Evolutionary conservation across 2,113 vertebrate species (phyloP), one percentile per base, ranked within the genome.

Genomic region (Artemisiospiza belli): DNA sequence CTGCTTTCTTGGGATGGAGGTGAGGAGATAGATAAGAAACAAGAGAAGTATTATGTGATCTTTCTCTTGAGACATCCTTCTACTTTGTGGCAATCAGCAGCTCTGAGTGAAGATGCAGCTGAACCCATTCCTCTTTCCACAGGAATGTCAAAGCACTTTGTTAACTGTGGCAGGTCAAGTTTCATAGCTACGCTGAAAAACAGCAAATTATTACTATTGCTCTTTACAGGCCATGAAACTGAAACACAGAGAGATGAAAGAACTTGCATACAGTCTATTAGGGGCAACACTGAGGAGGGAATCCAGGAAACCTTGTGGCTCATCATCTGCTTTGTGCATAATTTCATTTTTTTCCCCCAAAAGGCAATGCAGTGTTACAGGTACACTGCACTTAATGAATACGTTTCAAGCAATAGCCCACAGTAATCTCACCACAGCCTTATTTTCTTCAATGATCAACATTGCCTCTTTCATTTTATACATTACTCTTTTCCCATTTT

Each of bases 111-210:
- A 93, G 83, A 52, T 44, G 33, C 43, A 81, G 51, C 64, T 86
- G 86, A 96, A 83, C 3, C n/a, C 31, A 84, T 54, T 64, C 25
- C 33, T 89, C 37, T 93, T 88, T 20, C 37, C 47, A 62, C 33
- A 27, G 85, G 52, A 86, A 89, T 57, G 77, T 89, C 63, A 94
- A 89, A 93, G 85, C 19, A 13, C 64, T 94, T 92, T 94, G 85
- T 69, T 92, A 93, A 78, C 83, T 66, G 51, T 66, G 43, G 70
- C 49, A 47, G 90, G 90, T 93, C 95, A 94, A 95, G 87, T 90
- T 94, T 75, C 74, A 81, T 37, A 94, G 74, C 35, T 57, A 75
- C 59, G 37, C 74, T 73, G 77, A 62, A 87, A 96, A 75, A 0
- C 51, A 87, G 68, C 20, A 58, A 74, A 93, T 88, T 92, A 91